A percentile compares a stretch with the other conserved stretches of the same genome.
These are phyloP conservation scores for Drosophila kanapiae DNA, from an alignment of 1,140 invertebrate genomes.

Conservation along the genomic window DNA sequence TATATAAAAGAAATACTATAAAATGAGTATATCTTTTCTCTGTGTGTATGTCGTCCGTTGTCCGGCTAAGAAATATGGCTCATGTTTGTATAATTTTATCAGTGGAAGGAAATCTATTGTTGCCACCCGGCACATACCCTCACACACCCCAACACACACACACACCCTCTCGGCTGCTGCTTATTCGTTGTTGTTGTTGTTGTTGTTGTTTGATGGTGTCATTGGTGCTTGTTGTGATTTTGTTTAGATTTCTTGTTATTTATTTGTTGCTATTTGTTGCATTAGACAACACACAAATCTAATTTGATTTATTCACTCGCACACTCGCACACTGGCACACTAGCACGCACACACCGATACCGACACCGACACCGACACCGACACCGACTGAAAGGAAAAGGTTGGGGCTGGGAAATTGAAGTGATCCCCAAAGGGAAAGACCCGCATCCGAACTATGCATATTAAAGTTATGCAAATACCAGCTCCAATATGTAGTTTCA, in stretches of 20 bases:
- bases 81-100: slow-evolving; percentile 65
- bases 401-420: slow-evolving; percentile 19
- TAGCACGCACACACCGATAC: slow-evolving; percentile 6
- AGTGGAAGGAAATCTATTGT: slow-evolving; percentile 56
- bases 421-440: slow-evolving; percentile 27
- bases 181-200: slow-evolving; percentile 24
- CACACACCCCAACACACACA: neutral
- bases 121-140: slow-evolving; percentile 7
- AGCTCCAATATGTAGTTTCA: slow-evolving; percentile 19
- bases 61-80: slow-evolving; percentile 74
- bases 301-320: slow-evolving; percentile 75
- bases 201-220: slow-evolving; percentile 42
- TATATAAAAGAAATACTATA: no score
- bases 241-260: slow-evolving; percentile 79
- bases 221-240: slow-evolving; percentile 68
- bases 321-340: slow-evolving; percentile 1
- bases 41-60: slow-evolving; percentile 50
- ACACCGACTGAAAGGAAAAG: neutral
- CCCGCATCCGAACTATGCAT: slow-evolving; percentile 44
- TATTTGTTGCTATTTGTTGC: slow-evolving; percentile 76
- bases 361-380: neutral
- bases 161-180: slow-evolving; percentile 18
- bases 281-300: slow-evolving; percentile 76
- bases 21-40: neutral
- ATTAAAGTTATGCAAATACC: slow-evolving; percentile 74